These are phyloP conservation scores for Paradoxurus hermaphroditus DNA, from an alignment of 2,113 vertebrate species.

Conservation along the genomic window DNA sequence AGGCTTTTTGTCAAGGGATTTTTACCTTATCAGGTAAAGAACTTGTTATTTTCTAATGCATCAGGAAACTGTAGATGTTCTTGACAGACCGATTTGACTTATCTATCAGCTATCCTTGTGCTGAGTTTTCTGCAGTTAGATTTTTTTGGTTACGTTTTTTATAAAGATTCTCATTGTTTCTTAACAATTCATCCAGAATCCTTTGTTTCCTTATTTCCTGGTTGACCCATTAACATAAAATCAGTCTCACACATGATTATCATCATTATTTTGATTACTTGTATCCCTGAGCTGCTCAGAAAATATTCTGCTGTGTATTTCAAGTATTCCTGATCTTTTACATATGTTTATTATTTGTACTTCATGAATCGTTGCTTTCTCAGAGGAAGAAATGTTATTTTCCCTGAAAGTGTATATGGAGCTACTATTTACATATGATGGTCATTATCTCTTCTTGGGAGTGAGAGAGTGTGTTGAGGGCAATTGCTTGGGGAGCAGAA, in stretches of 20 bases:
- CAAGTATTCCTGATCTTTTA: neutral
- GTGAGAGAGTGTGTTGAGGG: neutral
- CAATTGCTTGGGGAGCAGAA: neutral
- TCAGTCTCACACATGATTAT: neutral
- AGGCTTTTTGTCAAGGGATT: neutral
- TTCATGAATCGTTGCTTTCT: neutral
- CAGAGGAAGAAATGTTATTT: neutral
- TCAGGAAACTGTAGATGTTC: neutral
- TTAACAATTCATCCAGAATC: neutral
- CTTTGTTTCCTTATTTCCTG: neutral
- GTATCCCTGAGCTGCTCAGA: neutral
- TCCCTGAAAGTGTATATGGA: neutral
- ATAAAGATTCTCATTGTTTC: neutral
- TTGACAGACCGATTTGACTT: neutral
- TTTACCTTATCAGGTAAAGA: neutral
- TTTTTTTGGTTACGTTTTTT: constrained; percentile 34
- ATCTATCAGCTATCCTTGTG: neutral
- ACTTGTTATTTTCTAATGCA: neutral
- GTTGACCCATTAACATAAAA: neutral
- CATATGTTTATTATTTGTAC: neutral
- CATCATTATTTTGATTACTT: constrained; percentile 13
- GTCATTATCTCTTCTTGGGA: neutral
- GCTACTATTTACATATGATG: neutral
- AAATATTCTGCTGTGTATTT: constrained; percentile 11
- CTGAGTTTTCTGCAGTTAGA: neutral